Conservation (phyloP, 2,797 vertebrate species). For the Amazona ochrocephala region DNA sequence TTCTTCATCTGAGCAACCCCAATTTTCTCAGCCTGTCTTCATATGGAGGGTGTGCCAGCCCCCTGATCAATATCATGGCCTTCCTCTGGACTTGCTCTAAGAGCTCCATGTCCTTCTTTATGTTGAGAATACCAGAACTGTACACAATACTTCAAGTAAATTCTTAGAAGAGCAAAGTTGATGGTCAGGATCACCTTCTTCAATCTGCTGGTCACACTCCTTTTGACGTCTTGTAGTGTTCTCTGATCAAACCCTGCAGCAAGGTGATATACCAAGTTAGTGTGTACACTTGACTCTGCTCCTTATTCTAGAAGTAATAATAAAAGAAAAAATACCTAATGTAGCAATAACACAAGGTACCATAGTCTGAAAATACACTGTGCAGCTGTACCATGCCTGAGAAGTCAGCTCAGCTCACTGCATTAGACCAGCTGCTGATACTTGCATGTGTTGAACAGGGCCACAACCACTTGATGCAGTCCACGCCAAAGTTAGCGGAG, state of each 20-base stretch:
- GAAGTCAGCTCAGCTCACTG: background rate
- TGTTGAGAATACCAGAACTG: background rate
- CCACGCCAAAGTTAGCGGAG: accelerated
- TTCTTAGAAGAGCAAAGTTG: background rate
- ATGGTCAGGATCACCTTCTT: background rate
- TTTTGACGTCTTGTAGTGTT: background rate
- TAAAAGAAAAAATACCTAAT: background rate
- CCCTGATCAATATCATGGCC: background rate
- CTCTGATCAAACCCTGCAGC: background rate
- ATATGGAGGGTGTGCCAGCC: background rate
- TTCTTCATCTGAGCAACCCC: background rate
- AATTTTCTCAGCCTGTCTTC: background rate
- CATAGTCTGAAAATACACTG: background rate
- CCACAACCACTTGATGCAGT: accelerated
- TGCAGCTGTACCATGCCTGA: background rate
- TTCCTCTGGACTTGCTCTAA: background rate
- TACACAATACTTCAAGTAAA: background rate
- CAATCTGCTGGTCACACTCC: background rate
- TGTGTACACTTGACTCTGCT: background rate
- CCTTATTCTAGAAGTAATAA: background rate
- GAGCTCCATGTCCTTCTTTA: background rate
- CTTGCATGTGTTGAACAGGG: background rate
- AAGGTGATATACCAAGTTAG: background rate
- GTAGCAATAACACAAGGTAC: background rate
- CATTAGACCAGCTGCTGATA: background rate